Conservation (phyloP, 2,888 invertebrate species). For the Drosophila ustulata region DNA sequence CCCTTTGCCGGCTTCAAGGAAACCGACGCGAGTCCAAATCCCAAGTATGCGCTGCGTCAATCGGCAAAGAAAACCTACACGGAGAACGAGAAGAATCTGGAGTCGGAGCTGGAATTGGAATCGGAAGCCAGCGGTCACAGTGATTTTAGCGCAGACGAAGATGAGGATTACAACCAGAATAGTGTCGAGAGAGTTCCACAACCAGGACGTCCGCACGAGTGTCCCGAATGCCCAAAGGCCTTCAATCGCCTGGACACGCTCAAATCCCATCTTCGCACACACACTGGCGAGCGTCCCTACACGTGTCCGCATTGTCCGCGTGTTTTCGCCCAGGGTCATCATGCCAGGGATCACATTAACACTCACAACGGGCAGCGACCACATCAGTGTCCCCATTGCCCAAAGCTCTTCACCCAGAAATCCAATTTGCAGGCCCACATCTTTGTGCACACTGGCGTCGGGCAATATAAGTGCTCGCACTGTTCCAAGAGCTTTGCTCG, state of each 20-base stretch:
- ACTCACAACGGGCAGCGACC: conserved; percentile 19
- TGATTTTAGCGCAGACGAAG: conserved; percentile 10
- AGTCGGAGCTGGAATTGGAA: neutral
- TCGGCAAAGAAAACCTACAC: neutral
- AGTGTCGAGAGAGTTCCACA: neutral
- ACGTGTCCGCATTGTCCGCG: conserved; percentile 31
- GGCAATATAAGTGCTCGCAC: conserved; percentile 24
- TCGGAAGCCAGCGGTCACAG: neutral
- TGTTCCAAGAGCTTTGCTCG: conserved; percentile 18
- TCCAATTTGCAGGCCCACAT: conserved; percentile 25
- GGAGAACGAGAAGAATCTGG: neutral
- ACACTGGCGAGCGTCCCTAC: conserved; percentile 31
- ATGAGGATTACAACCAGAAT: conserved; percentile 6
- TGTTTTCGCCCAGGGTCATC: conserved; percentile 19
- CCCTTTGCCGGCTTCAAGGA: neutral
- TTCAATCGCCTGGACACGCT: conserved; percentile 15
- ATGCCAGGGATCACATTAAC: conserved; percentile 21
- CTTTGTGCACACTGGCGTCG: conserved; percentile 2
- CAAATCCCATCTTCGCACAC: conserved; percentile 10
- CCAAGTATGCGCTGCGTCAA: conserved; percentile 8
- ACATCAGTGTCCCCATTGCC: conserved; percentile 37
- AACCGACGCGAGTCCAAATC: neutral
- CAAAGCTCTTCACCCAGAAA: conserved; percentile 24
- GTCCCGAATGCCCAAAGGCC: conserved; percentile 14
- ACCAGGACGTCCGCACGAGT: conserved; percentile 8